phyloP scores from a whole-genome alignment of 2,888 invertebrate genomes.

The Ennomos quercinarius region DNA sequence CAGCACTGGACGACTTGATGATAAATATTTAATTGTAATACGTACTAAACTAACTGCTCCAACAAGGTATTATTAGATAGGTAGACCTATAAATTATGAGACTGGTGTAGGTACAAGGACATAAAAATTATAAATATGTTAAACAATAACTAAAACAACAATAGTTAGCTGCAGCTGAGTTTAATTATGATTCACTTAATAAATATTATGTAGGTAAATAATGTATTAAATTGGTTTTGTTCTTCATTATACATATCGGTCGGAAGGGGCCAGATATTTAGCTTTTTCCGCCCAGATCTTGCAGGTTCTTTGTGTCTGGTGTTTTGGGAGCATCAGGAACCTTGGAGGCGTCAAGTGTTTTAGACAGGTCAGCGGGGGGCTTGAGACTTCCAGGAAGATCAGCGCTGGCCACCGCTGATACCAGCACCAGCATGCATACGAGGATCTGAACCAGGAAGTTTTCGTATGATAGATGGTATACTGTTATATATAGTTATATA shows the following conservation, averaged over 20 bases:
- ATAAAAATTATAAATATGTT: too few relatives aligned
- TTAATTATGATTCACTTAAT: conserved; percentile 52
- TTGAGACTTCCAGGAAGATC: conserved; percentile 54
- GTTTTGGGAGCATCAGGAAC: conserved; percentile 40
- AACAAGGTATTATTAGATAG: too few relatives aligned
- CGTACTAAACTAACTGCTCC: too few relatives aligned
- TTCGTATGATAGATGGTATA: too few relatives aligned
- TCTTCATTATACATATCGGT: conserved; percentile 2
- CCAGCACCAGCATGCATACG: conserved; percentile 63
- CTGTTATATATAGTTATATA: too few relatives aligned
- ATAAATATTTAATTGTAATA: too few relatives aligned
- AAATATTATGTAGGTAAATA: conserved; percentile 22
- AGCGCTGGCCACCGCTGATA: conserved; percentile 52
- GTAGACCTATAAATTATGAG: too few relatives aligned
- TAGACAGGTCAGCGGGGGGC: conserved; percentile 50
- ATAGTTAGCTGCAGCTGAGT: conserved; percentile 56
- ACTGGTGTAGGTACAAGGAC: too few relatives aligned
- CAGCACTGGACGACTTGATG: too few relatives aligned
- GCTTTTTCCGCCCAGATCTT: conserved; percentile 46
- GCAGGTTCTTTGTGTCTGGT: conserved; percentile 42
- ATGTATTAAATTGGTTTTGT: conserved; percentile 11
- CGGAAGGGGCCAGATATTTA: conserved; percentile 20
- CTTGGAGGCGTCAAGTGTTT: conserved; percentile 46
- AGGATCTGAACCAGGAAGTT: conserved; percentile 50
- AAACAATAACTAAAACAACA: conserved; percentile 14